Evolutionary conservation across 2,888 invertebrate species (phyloP), one percentile per base, ranked within the genome.

Genomic region (Drosophila dives): DNA sequence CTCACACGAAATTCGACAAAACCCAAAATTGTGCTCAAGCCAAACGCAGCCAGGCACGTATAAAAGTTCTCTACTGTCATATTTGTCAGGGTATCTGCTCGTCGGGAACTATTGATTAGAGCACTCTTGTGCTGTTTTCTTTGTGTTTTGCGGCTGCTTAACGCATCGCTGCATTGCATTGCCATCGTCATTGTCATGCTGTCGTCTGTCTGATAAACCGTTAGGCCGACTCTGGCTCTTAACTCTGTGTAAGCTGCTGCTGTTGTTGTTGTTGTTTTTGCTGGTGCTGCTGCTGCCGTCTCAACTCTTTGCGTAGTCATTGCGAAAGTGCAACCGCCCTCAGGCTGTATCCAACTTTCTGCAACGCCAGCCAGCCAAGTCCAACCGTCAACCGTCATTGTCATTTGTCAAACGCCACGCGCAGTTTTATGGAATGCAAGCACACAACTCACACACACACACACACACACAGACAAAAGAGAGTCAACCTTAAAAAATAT

Each of bases 351-450:
- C 73, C 72, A 73, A 80, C 78, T 79, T 81, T 81, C 79, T 81
- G 78, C 70, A 80, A 77, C 65, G 70, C 62, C 78, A 78, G 69
- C 81, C 77, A 80, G 69, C 81, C 77, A 80, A 77, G 80, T 75
- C 80, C 77, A 77, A 81, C 66, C 67, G 69, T 79, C 78, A 79
- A 76, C 80, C 77, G 77, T 79, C 79, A 76, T 79, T 79, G 79
- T 79, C 81, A 79, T 79, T 79, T 79, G 79, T 79, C 79, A 79
- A 79, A 81, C 71, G 81, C 80, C 80, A 80, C 64, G 77, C 79
- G 73, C 77, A 69, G 62, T 77, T 71, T 80, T 75, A 75, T 77
- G 77, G 77, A 77, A 77, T 77, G 80, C 62, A 75, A 75, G 75
- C 40, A 51, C 42, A 67, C 29, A 55, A 64, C 8, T 55, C 20